Base-by-base conservation (phyloP, 2,888 invertebrate genomes). In the Caprella mutica region DNA sequence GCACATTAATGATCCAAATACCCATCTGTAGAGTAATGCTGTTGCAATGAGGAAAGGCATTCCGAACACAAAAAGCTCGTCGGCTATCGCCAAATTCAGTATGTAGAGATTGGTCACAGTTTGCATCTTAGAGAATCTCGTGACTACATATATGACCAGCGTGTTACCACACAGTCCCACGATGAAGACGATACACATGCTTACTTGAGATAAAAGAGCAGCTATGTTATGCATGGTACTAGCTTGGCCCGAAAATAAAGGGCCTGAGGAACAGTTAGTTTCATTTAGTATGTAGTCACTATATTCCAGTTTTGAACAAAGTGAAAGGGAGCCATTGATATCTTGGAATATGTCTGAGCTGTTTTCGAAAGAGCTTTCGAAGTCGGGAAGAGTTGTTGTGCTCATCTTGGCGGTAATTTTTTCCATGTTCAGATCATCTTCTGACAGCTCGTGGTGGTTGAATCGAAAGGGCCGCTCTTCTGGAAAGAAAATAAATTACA, bases 101-200 rank as follows among this genome's bases (percentile, higher is more conserved):
- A 92, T 91, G 74, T 91, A 92, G 80, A 88, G 86, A 71, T 92
- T 92, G 65, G 92, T 92, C 39, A 92, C 90, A 0, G 91, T 92
- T 72, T 92, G 90, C 91, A 92, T 92, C 74, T 91, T 91, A 57
- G 88, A 87, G 75, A 87, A 92, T 43, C 91, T 80, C 46, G 87
- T 75, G 12, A 78, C 76, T 30, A 90, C 90, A 74, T 90, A 90
- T 69, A 91, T 90, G 65, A 92, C 91, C 52, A 92, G 76, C 0
- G 89, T 86, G 74, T 92, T 92, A 29, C 91, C 92, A 19, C 88
- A 81, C 1, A 92, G 77, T 0, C 92, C 92, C 14, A 89, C 81
- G 27, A 91, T 77, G 72, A 88, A 91, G 5, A 92, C 87, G 14
- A 87, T 42, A 23, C 57, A 52, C 26, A 59, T 57, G 40, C 55